Evolutionary conservation across 1,140 invertebrate genomes (phyloP).

Genomic region (Neelides sp.): DNA sequence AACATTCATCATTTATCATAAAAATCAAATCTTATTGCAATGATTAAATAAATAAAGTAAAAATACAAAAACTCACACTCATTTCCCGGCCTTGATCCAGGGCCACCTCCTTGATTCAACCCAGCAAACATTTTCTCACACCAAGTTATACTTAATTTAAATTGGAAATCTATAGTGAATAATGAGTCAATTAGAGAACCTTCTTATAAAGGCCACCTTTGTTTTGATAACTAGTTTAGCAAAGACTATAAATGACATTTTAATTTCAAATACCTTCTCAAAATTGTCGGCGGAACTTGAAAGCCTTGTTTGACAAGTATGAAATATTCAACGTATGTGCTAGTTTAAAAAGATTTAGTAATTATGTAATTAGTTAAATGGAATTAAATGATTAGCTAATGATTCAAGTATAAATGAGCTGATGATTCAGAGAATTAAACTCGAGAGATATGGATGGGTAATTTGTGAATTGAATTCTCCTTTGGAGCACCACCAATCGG

Average conservation of each 20-base stretch:
- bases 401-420: too few relatives aligned
- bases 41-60: not conserved
- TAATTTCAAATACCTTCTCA: not conserved
- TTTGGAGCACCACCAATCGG: too few relatives aligned
- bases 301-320: not conserved
- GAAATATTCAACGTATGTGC: too few relatives aligned
- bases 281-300: not conserved
- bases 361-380: too few relatives aligned
- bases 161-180: not conserved
- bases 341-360: too few relatives aligned
- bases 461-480: too few relatives aligned
- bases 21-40: not conserved
- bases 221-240: not conserved
- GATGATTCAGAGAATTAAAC: too few relatives aligned
- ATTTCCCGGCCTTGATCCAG: not conserved
- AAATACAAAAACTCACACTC: not conserved
- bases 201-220: not conserved
- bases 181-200: not conserved
- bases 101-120: not conserved
- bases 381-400: too few relatives aligned
- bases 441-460: too few relatives aligned
- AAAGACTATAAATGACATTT: not conserved
- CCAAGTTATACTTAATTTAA: not conserved
- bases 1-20: too few relatives aligned
- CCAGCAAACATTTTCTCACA: conserved; percentile 3